Base-by-base conservation (phyloP, 1,140 invertebrate species). In the Cyphomyrmex costatus region DNA sequence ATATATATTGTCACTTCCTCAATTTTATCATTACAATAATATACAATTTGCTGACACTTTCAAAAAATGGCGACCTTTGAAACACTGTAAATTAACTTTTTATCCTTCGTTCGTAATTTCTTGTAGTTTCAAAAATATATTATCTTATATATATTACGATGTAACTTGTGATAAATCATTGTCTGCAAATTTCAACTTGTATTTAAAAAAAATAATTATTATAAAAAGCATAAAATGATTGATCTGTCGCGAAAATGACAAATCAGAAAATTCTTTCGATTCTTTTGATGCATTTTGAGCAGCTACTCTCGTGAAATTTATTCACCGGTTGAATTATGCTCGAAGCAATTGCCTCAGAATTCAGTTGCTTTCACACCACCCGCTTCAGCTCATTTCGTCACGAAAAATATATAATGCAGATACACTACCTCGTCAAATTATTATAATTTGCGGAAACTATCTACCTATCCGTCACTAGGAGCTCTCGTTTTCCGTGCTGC, bases 331-430 rank as follows among this genome's bases (percentile, higher is more conserved):
- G 19, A 63, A 63, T 63, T 63, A n/a, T 36, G 24, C 36, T 30
- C 19, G 27, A 66, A 51, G 27, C 42, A 14, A 63, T 33, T 16
- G 60, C 14, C n/a, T 21, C 12, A 21, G 10, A 19, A 49, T 24
- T 27, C 27, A 65, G 33, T 66, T 42, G 19, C 19, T 46, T 46
- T 63, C 19, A 6, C 19, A 12, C n/a, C 24, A 49, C n/a, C n/a
- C 27, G n/a, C 19, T n/a, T 14, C 60, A 3, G 27, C 7, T 79
- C 42, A 46, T 66, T 51, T 77, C 42, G 12, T 51, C 49, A 12
- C 51, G 60, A 84, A 77, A 87, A 88, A 78, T 85, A 85, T 33
- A 12, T 78, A 71, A 87, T 49, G 3, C n/a, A 1, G 5, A 80
- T 16, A 68, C 65, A 27, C 6, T 2, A 24, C 2, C 21, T 73